phyloP scores from a whole-genome alignment of 2,113 vertebrate genomes.

The Origma solitaria region DNA sequence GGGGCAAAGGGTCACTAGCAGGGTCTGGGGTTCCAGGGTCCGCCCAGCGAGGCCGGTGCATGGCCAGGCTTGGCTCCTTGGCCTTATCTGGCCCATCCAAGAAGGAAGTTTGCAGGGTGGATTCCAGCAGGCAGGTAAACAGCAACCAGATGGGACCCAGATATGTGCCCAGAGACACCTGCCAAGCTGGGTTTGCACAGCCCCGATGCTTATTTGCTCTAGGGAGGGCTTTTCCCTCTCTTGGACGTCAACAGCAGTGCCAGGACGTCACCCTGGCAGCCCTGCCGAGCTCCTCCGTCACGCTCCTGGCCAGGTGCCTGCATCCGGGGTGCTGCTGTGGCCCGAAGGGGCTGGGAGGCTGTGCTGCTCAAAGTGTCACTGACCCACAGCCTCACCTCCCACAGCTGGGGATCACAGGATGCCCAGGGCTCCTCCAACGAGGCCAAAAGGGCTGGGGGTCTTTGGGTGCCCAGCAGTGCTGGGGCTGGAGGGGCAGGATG shows the following conservation, averaged over 20 bases:
- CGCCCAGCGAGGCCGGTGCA: accelerated
- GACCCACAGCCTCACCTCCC: accelerated
- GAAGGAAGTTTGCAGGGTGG: constrained; percentile 54
- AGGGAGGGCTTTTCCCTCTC: neutral
- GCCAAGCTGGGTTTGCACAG: neutral
- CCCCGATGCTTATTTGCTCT: neutral
- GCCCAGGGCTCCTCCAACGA: accelerated
- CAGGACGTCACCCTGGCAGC: neutral
- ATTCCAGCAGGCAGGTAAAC: constrained; percentile 51
- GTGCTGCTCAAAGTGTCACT: accelerated
- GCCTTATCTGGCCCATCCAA: neutral
- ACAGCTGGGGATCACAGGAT: neutral
- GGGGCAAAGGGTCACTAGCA: accelerated
- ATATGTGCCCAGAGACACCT: neutral
- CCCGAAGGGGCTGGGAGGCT: accelerated
- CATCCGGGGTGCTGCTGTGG: neutral
- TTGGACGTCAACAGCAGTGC: neutral
- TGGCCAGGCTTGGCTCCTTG: accelerated
- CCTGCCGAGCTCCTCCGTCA: neutral
- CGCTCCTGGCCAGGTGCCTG: constrained; percentile 1
- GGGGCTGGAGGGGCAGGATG: neutral
- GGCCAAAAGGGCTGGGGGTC: neutral
- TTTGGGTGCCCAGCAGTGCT: accelerated
- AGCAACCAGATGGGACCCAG: constrained; percentile 45
- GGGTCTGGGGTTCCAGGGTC: neutral